These are phyloP conservation scores for Sycophila texana DNA, from an alignment of 2,888 invertebrate genomes.

Conservation along the genomic window DNA sequence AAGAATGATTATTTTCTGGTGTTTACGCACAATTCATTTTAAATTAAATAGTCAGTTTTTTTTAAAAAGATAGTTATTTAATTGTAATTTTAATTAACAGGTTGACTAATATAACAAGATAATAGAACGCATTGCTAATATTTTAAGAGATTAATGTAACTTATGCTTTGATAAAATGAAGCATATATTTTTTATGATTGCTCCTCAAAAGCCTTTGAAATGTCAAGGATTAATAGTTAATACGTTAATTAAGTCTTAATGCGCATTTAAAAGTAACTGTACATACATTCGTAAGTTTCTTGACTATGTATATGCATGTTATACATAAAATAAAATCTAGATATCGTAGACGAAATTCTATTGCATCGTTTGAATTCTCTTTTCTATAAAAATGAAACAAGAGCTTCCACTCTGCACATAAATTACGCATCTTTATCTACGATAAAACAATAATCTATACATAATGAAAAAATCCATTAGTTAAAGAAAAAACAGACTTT, in stretches of 20 bases:
- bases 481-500: conserved; percentile 56
- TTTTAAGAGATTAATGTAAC: not conserved
- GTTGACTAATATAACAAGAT: not conserved
- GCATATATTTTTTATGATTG: conserved; percentile 23
- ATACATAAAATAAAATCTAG: conserved; percentile 39
- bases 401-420: not conserved
- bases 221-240: conserved; percentile 28
- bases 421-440: conserved; percentile 13
- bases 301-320: conserved; percentile 23
- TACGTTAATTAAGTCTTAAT: conserved; percentile 48
- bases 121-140: not conserved
- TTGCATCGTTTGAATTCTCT: conserved; percentile 4
- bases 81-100: conserved; percentile 8
- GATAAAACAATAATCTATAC: conserved; percentile 40
- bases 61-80: not conserved
- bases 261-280: conserved; percentile 42
- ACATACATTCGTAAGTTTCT: conserved; percentile 38
- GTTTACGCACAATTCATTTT: not conserved
- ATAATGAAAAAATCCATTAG: conserved; percentile 44
- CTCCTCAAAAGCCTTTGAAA: conserved; percentile 39
- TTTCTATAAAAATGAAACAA: not conserved
- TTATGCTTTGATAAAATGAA: conserved; percentile 9
- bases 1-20: not conserved
- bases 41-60: not conserved
- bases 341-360: conserved; percentile 7